A percentile compares a stretch with the other conserved stretches of the same genome.
These are phyloP conservation scores for Mimachlamys varia DNA, from an alignment of 2,888 invertebrate genomes.

Conservation along the genomic window DNA sequence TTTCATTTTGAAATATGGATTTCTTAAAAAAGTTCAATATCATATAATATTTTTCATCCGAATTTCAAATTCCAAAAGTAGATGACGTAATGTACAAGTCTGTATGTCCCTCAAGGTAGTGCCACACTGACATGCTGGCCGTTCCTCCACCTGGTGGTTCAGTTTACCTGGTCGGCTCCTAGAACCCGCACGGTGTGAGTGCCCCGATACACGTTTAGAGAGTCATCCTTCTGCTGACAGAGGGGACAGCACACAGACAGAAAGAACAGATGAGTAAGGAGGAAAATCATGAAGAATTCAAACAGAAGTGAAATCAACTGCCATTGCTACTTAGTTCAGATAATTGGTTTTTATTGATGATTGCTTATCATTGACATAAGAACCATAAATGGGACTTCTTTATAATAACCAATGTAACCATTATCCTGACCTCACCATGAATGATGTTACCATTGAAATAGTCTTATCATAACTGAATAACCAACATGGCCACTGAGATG, in stretches of 20 bases:
- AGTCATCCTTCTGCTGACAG: conserved; percentile 1
- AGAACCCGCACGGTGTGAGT: neutral
- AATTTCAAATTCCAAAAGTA: neutral
- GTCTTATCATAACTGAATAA: too few species aligned
- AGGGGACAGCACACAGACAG: conserved; percentile 9
- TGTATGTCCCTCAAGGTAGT: neutral
- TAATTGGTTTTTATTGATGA: too few species aligned
- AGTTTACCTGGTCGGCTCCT: conserved; percentile 9
- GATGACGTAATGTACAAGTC: neutral
- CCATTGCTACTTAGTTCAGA: too few species aligned
- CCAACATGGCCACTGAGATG: too few species aligned
- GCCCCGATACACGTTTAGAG: neutral
- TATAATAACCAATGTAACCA: too few species aligned
- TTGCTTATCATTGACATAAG: too few species aligned
- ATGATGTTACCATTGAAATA: too few species aligned
- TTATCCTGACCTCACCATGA: too few species aligned
- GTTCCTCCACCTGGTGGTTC: neutral
- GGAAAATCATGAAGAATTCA: neutral
- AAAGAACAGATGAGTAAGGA: neutral
- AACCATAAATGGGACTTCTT: too few species aligned
- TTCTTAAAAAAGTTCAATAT: neutral
- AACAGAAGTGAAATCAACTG: neutral
- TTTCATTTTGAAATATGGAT: neutral
- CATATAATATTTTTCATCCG: neutral
- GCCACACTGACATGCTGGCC: neutral